Evolutionary conservation across 2,113 vertebrate species (phyloP), one percentile per base, ranked within the genome.

Genomic region (Atlantisia rogersi): DNA sequence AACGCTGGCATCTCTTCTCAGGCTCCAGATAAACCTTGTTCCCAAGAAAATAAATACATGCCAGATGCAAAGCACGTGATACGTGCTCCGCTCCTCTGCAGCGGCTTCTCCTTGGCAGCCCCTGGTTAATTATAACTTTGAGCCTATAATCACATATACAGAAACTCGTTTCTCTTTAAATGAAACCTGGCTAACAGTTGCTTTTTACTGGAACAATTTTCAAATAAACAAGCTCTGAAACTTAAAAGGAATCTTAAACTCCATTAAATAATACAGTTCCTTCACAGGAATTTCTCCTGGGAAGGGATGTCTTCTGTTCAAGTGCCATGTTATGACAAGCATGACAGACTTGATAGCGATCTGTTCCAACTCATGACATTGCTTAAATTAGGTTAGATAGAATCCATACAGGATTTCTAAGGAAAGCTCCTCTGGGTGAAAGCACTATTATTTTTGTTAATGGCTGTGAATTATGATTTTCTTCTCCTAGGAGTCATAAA

Each of bases 241-340:
- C 81, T 97, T 97, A 94, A 96, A 97, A 87, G 77, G 90, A 95
- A 94, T 96, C 94, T 96, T 94, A 97, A 98, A 98, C 87, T 83
- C 92, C 94, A 96, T 97, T 98, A 98, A 98, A 97, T 96, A 97
- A 97, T 91, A 92, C 77, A 96, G 82, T 96, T 97, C 50, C 86
- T 97, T 97, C 95, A 91, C 92, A 93, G 91, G 94, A 85, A 88
- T 98, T 96, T 97, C 98, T 98, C 98, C 85, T 96, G 98, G 97
- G 98, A 98, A 82, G 78, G 68, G 80, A 96, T 97, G 95, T 97
- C 98, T 98, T 94, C 88, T 88, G 77, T 97, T 98, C 97, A 97
- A 98, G 98, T 96, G 93, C 94, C 91, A 75, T 97, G 97, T 98
- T 98, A 97, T 98, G 98, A 98, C 97, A 98, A 98, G 97, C 97